Evolutionary conservation across 2,888 invertebrate species (phyloP), one percentile per base, ranked within the genome.

Genomic region (Hirtodrosophila histrioides): DNA sequence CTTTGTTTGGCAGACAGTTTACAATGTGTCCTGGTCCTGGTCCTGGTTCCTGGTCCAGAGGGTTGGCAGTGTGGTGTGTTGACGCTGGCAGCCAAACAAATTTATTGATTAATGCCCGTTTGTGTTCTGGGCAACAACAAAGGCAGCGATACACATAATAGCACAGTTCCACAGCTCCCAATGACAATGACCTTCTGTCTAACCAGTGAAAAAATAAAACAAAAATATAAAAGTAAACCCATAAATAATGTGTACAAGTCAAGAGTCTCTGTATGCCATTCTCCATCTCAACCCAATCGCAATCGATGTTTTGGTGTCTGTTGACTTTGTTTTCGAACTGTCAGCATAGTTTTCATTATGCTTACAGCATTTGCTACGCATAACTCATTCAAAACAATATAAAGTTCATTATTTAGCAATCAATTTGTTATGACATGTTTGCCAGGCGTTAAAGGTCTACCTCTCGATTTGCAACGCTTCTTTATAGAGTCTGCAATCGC

Each of bases 61-160:
- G 78, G 74, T 76, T 81, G 57, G 48, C 70, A 49, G 54, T 82
- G 82, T 69, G 82, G 82, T 83, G 67, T 85, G 87, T 81, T 61
- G 66, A 51, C 64, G 66, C 60, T 87, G 86, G 78, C 83, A 86
- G 75, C 51, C 76, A 88, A 89, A 88, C 89, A 90, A 90, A 90
- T 90, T 90, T 90, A 89, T 90, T 90, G 89, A 90, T 90, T 89
- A 89, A 90, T 90, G 90, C 75, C 62, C 75, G 24, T 51, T 29
- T 55, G 60, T 5, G 29, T 55, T 48, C 53, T 71, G 57, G 50
- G 43, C 46, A 61, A 57, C 70, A 73, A 69, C 71, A 71, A 73
- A 69, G 72, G 69, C 65, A 57, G 66, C 69, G 57, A 65, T 39
- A 73, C 68, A 72, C 43, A 72, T 69, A 67, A 71, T 69, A 48